Conservation (phyloP, 2,888 invertebrate species). For the Eupithecia dodoneata region DNA sequence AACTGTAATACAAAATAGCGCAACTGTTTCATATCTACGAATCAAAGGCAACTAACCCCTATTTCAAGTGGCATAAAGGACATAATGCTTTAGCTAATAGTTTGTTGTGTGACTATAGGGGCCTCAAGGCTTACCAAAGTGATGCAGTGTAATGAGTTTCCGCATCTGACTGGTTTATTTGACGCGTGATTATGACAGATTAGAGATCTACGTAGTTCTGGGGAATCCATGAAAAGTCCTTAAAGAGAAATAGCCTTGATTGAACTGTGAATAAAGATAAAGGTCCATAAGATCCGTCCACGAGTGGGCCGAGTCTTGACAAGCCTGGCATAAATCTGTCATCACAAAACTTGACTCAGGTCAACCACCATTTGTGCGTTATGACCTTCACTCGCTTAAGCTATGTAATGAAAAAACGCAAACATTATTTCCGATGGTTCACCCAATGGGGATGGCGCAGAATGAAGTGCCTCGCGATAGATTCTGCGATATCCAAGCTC, state of each 20-base stretch:
- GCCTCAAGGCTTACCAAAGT: constrained; percentile 14
- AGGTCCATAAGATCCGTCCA: not conserved
- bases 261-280: not conserved
- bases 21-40: constrained; percentile 62
- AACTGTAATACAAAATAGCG: constrained; percentile 60
- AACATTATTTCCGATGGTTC: not conserved
- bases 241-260: not conserved
- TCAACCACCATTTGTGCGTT: too few species aligned
- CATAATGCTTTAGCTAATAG: constrained; percentile 41
- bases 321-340: too few species aligned
- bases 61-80: constrained; percentile 44
- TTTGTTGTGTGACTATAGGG: constrained; percentile 23
- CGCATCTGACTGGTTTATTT: constrained; percentile 22
- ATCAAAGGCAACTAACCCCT: constrained; percentile 47
- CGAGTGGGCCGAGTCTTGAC: too few species aligned
- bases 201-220: not conserved
- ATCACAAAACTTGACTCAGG: too few species aligned
- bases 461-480: not conserved
- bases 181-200: not conserved
- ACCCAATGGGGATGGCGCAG: not conserved
- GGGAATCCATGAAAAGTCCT: not conserved
- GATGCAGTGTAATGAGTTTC: constrained; percentile 40
- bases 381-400: too few species aligned
- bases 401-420: too few species aligned
- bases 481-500: not conserved